phyloP scores from a whole-genome alignment of 2,888 invertebrate genomes.

The Saturnia pavonia region DNA sequence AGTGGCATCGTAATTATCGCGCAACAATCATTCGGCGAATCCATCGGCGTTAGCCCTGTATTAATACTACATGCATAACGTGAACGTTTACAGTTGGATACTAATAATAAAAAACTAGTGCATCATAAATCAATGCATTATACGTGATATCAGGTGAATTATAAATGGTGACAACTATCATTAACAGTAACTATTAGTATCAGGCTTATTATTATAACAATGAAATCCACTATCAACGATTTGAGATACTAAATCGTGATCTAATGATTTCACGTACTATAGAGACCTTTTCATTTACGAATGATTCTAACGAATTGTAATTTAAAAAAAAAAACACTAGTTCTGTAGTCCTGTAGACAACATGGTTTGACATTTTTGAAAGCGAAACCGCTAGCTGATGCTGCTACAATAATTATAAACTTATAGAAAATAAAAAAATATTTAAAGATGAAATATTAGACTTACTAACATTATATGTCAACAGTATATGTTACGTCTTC shows the following conservation, averaged over 20 bases:
- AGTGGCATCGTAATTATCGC: slow-evolving; percentile 75
- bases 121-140: too few species aligned
- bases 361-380: background rate
- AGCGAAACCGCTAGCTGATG: background rate
- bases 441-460: too few species aligned
- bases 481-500: too few species aligned
- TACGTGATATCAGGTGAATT: too few species aligned
- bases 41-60: slow-evolving; percentile 66
- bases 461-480: too few species aligned
- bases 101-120: slow-evolving; percentile 4
- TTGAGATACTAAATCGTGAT: background rate
- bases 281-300: background rate
- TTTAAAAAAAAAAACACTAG: background rate
- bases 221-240: background rate
- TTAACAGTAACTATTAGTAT: background rate
- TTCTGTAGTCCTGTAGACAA: background rate
- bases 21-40: slow-evolving; percentile 73
- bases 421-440: background rate
- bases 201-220: background rate
- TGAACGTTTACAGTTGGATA: slow-evolving; percentile 49
- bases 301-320: background rate
- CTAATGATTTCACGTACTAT: too few species aligned
- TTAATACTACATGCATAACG: slow-evolving; percentile 70
- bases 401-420: background rate
- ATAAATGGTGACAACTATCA: background rate